Base-by-base conservation (phyloP, 2,888 invertebrate genomes). In the Sinotaia quadrata region DNA sequence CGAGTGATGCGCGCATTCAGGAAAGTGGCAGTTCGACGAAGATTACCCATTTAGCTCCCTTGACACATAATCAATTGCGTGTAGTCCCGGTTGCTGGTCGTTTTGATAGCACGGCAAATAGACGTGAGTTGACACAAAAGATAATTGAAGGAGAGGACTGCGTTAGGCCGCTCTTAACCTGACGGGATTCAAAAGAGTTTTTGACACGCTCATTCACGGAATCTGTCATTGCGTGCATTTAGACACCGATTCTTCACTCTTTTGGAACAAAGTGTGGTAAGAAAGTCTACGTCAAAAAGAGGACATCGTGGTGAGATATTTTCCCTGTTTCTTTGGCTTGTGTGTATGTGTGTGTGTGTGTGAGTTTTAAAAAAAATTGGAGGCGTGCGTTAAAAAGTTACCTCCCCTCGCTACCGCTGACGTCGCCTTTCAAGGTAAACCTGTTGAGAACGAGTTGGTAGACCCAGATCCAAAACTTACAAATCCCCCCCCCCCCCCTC, bases 41-140 rank as follows among this genome's bases (percentile, higher is more conserved):
- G 58, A 37, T 58, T 58, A 58, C 41, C 58, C 58, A 36, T 58
- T 58, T 58, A 58, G 58, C 34, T 27, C 24, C 37, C 58, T 37
- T 58, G 58, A 58, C 58, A 58, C 58, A 58, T 58, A 58, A 58
- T 58, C 58, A 58, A 58, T 58, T 36, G 24, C 4, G 10, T n/a
- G 37, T 1, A 15, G 5, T 15, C 36, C 27, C 29, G 24, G 10
- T 7, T 4, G 4, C 29, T 18, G 27, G 54, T 31, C 57, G 29
- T 24, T 8, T 37, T 4, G n/a, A 18, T 36, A 41, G 58, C 24
- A 37, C n/a, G 37, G 58, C 58, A 58, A 58, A 58, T 37, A 58
- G 37, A 58, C 58, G 37, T n/a, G n/a, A 21, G 36, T 36, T 33
- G 37, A 37, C 58, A 58, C 37, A 58, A 58, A 58, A 58, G 58